Base-by-base conservation (phyloP, 1,140 invertebrate species). In the Thaumetopoea pityocampa region DNA sequence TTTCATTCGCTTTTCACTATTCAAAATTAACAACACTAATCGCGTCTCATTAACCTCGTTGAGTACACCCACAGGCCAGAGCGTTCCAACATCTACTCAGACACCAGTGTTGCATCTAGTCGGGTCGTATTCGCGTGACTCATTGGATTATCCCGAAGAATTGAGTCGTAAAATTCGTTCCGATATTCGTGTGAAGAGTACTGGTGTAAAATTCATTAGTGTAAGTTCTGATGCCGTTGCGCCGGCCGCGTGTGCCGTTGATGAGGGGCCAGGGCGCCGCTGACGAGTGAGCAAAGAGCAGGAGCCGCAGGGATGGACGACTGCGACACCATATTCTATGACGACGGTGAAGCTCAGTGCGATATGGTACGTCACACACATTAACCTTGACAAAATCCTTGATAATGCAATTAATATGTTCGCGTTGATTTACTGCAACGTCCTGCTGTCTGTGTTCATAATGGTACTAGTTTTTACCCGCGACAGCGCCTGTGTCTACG, bases 281-380 rank as follows among this genome's bases (percentile, higher is more conserved):
- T 56, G 64, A 69, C 49, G 55, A 68, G 51, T 68, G 57, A 73
- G 64, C 43, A 53, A 61, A 55, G 53, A 54, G 44, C 35, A 47
- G 51, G 52, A 65, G 62, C 65, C 54, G 63, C 67, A 74, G 67
- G 64, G 54, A 80, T 83, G 79, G 76, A 78, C 67, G 78, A 79
- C 67, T 73, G 67, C 57, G 69, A 62, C 53, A 57, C 56, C 62
- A 59, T 68, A 56, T 80, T 81, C 65, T 81, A 81, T 76, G 77
- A 77, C 79, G 78, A 79, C 70, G 72, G 65, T 55, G 76, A 80
- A 68, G 64, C 67, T 59, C 73, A 80, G 59, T 78, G 73, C 70
- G 79, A 83, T 67, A 83, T 83, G 79, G 79, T 80, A 68, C 30
- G 70, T 73, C 22, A 6, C 7, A 33, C 42, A 24, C 26, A 10